phyloP scores from a whole-genome alignment of 2,888 invertebrate genomes.

The Orthonychiurus folsomi region DNA sequence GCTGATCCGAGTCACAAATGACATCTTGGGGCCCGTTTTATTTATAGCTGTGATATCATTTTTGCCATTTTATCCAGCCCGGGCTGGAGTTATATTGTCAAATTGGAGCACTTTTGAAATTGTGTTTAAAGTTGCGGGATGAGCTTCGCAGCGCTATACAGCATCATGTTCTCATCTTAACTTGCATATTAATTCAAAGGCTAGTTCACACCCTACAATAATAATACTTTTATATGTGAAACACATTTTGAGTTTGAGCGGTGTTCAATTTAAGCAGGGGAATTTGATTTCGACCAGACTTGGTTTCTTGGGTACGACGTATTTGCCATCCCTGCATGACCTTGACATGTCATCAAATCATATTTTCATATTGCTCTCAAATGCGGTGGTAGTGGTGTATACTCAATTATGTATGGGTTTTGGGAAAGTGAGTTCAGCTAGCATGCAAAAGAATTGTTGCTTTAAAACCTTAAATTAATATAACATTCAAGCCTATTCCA shows the following conservation, averaged over 20 bases:
- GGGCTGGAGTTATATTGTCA: not conserved
- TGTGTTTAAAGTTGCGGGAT: not conserved
- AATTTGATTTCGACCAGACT: not conserved
- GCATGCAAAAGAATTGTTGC: too few relatives aligned
- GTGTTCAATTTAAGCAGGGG: not conserved
- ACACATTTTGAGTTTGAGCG: not conserved
- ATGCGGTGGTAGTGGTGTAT: not conserved
- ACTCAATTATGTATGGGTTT: not conserved
- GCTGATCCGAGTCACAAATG: not conserved
- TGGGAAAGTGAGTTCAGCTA: not conserved
- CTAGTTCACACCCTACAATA: not conserved
- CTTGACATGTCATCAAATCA: slow-evolving; percentile 3
- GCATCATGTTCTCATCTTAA: not conserved
- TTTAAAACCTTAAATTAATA: too few relatives aligned
- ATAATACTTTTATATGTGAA: not conserved
- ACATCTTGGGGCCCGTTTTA: not conserved
- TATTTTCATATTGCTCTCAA: not conserved
- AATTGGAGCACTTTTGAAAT: not conserved
- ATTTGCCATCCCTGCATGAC: not conserved
- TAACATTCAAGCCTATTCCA: not conserved
- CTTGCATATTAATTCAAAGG: not conserved
- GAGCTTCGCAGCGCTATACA: not conserved
- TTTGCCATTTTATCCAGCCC: not conserved
- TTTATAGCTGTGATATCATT: not conserved
- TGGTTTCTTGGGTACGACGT: not conserved